These are phyloP conservation scores for Anthoscopus minutus DNA, from an alignment of 2,113 vertebrate species.

Conservation along the genomic window DNA sequence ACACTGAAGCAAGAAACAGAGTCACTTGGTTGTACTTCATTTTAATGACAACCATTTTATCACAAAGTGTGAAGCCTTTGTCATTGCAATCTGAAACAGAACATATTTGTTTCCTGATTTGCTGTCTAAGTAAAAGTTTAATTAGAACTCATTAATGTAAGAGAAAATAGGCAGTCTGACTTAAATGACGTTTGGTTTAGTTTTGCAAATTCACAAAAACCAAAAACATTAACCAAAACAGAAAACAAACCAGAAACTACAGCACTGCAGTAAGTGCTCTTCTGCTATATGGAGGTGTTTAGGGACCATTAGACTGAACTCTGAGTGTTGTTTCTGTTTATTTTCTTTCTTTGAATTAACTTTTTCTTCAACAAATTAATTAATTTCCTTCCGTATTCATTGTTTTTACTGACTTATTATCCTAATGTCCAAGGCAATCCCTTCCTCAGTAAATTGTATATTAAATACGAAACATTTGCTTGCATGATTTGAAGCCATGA, in stretches of 20 bases:
- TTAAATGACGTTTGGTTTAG: background rate
- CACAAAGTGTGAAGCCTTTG: background rate
- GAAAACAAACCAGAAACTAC: background rate
- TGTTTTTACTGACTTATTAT: background rate
- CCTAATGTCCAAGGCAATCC: background rate
- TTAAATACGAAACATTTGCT: background rate
- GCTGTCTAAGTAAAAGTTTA: constrained; percentile 6
- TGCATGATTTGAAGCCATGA: background rate
- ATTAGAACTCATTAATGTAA: background rate
- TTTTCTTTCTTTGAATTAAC: background rate
- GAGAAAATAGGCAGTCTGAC: background rate
- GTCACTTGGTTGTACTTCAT: background rate
- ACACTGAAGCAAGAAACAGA: background rate
- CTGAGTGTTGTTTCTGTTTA: background rate
- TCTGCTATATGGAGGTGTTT: background rate
- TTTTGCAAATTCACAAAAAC: background rate
- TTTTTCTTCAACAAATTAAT: background rate
- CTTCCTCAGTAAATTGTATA: background rate
- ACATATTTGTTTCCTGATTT: constrained; percentile 9
- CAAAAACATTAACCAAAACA: background rate
- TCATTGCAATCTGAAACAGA: background rate
- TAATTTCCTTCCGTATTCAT: background rate
- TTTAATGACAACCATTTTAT: background rate
- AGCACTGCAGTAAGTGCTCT: background rate
- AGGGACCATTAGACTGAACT: background rate